A percentile compares a stretch with the other conserved stretches of the same genome.
These are phyloP conservation scores for Adineta ricciae DNA, from an alignment of 2,888 invertebrate genomes.

Conservation along the genomic window DNA sequence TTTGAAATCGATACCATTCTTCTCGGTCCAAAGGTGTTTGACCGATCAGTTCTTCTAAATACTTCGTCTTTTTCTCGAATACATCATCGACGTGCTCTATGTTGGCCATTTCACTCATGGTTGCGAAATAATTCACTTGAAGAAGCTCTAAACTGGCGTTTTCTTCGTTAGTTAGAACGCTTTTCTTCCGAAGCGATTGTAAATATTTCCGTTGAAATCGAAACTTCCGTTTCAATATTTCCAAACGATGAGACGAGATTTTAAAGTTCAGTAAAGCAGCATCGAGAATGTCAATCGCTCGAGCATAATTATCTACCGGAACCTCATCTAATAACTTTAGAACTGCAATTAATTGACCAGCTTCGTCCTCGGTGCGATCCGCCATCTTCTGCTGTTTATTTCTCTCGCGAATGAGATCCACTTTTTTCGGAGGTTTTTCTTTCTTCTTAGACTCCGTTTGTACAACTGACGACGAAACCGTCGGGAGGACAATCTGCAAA, in stretches of 20 bases:
- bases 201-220: background rate
- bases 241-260: background rate
- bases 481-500: background rate
- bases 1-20: constrained; percentile 27
- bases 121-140: background rate
- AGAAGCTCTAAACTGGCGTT: background rate
- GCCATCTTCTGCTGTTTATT: background rate
- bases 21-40: background rate
- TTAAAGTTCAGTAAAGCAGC: background rate
- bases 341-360: background rate
- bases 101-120: background rate
- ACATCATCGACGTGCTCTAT: background rate
- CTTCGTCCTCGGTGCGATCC: background rate
- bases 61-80: background rate
- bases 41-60: background rate
- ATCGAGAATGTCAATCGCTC: background rate
- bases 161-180: background rate
- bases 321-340: background rate
- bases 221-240: background rate
- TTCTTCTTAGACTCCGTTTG: background rate
- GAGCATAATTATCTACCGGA: background rate
- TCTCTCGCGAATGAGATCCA: background rate
- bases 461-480: background rate
- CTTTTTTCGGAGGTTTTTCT: background rate
- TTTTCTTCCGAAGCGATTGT: background rate